These are phyloP conservation scores for Cerastis leucographa DNA, from an alignment of 2,888 invertebrate genomes.

Conservation along the genomic window DNA sequence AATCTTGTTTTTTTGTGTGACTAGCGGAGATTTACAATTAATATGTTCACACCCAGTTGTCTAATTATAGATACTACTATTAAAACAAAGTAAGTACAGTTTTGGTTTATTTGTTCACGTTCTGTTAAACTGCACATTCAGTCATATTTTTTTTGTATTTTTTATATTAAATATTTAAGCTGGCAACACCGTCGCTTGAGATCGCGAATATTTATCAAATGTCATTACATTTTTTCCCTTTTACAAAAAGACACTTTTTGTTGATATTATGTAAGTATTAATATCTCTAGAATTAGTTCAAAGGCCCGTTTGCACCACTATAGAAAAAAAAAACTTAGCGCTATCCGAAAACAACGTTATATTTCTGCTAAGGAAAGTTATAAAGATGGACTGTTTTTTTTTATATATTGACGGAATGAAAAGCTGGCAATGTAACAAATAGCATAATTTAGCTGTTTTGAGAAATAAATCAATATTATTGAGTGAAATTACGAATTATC, in stretches of 20 bases:
- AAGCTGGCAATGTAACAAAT: no score
- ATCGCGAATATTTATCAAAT: slow-evolving; percentile 44
- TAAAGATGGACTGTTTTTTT: no score
- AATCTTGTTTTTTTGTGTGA: neutral
- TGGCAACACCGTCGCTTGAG: slow-evolving; percentile 44
- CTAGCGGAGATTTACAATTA: slow-evolving; percentile 10
- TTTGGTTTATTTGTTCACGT: slow-evolving; percentile 15
- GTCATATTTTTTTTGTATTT: neutral
- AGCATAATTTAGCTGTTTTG: no score
- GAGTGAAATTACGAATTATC: no score
- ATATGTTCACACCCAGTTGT: slow-evolving; percentile 4
- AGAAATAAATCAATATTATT: no score
- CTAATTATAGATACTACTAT: slow-evolving; percentile 33
- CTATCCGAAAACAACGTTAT: neutral
- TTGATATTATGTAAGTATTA: slow-evolving; percentile 25
- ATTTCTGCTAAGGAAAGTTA: no score
- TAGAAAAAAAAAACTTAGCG: neutral
- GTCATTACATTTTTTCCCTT: neutral
- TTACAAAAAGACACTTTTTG: slow-evolving; percentile 6
- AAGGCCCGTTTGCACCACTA: neutral
- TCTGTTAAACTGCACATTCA: slow-evolving; percentile 31
- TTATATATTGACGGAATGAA: no score
- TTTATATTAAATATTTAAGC: slow-evolving; percentile 1
- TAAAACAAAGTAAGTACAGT: slow-evolving; percentile 45
- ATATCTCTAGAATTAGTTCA: slow-evolving; percentile 9